Conservation (phyloP, 2,888 invertebrate species). For the Limnephilus rhombicus region DNA sequence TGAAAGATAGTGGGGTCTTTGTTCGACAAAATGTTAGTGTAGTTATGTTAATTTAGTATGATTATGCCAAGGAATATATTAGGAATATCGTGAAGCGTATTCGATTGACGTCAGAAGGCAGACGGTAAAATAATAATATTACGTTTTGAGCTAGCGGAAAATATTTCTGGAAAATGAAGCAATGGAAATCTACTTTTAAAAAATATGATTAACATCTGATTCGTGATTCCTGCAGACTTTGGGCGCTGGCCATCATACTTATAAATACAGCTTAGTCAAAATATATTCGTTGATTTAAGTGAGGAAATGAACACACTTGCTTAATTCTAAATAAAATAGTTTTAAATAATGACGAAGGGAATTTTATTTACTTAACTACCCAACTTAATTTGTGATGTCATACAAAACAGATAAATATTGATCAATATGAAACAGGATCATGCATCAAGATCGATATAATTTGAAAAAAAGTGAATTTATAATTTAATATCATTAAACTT, state of each 20-base stretch:
- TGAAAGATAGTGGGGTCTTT: too few relatives aligned
- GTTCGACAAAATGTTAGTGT: too few relatives aligned
- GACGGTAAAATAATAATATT: background rate
- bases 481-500: too few relatives aligned
- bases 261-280: too few relatives aligned
- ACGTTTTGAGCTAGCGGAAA: background rate
- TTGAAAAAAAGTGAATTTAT: too few relatives aligned
- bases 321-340: too few relatives aligned
- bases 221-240: background rate
- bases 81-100: background rate
- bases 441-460: background rate
- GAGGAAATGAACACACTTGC: background rate
- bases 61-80: background rate
- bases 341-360: background rate
- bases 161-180: background rate
- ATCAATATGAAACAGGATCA: background rate
- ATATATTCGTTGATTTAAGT: background rate
- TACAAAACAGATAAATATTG: background rate
- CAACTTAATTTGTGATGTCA: too few relatives aligned
- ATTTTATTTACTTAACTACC: too few relatives aligned
- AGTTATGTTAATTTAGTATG: too few relatives aligned
- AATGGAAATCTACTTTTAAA: background rate
- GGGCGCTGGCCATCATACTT: background rate
- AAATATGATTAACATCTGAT: background rate
- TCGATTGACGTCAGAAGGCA: slow-evolving; percentile 35